Evolutionary conservation across 2,888 invertebrate genomes (phyloP).

Genomic region (Lasioglossum oenotherae): DNA sequence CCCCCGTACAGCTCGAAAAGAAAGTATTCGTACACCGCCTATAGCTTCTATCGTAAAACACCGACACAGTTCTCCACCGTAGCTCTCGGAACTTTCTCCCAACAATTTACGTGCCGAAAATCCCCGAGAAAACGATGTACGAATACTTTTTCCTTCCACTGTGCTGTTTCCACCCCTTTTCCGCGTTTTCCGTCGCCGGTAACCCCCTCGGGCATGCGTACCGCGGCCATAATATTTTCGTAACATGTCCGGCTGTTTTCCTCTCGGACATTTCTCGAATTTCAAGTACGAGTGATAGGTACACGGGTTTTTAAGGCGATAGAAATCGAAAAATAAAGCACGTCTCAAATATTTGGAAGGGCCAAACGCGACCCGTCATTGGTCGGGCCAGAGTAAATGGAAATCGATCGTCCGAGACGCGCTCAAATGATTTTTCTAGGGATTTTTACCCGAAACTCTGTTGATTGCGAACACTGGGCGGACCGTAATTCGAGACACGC

Average conservation of each 20-base stretch:
- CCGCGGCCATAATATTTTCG: background rate
- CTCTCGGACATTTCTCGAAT: background rate
- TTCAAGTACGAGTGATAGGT: background rate
- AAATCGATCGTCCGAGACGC: slow-evolving; percentile 1
- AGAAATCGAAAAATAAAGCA: background rate
- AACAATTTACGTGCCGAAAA: background rate
- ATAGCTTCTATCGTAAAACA: background rate
- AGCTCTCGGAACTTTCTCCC: background rate
- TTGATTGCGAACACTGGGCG: background rate
- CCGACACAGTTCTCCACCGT: background rate
- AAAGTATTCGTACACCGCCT: background rate
- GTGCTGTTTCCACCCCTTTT: background rate
- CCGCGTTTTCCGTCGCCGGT: background rate
- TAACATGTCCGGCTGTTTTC: background rate
- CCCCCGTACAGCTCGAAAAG: background rate
- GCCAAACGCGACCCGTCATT: background rate
- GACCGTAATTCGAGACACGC: background rate
- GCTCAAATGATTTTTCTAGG: background rate
- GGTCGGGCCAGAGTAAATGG: background rate
- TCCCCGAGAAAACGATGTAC: background rate
- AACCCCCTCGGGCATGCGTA: background rate
- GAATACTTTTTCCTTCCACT: background rate
- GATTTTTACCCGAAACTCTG: background rate
- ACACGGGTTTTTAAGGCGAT: background rate
- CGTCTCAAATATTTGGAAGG: background rate